Evolutionary conservation across 2,888 invertebrate species (phyloP).

Genomic region (Conistra vaccinii): DNA sequence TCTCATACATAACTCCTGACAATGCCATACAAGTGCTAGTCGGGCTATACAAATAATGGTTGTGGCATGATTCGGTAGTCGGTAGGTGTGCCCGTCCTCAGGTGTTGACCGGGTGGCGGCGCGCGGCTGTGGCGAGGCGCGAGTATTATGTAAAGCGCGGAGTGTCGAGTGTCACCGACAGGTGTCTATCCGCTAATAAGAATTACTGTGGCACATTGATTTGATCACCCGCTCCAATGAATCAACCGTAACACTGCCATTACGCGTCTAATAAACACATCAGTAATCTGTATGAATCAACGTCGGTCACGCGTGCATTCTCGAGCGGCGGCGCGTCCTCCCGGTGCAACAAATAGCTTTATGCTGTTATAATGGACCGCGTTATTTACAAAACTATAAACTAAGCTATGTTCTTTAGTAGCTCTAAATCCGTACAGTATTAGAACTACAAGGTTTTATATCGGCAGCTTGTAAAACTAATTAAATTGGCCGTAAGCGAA

Average conservation of each 20-base stretch:
- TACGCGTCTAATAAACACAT: slow-evolving; percentile 62
- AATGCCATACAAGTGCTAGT: slow-evolving; percentile 44
- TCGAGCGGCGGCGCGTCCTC: slow-evolving; percentile 35
- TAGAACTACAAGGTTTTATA: slow-evolving; percentile 27
- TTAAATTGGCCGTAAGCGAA: slow-evolving; percentile 18
- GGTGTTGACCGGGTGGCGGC: slow-evolving; percentile 71
- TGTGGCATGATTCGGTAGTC: slow-evolving; percentile 62
- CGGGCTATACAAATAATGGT: slow-evolving; percentile 51
- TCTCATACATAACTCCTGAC: slow-evolving; percentile 24
- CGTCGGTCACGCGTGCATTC: slow-evolving; percentile 57
- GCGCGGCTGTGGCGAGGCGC: slow-evolving; percentile 71
- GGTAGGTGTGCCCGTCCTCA: slow-evolving; percentile 59
- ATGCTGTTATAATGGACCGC: slow-evolving; percentile 55
- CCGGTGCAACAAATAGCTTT: slow-evolving; percentile 59
- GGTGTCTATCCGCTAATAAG: slow-evolving; percentile 80
- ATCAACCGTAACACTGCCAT: slow-evolving; percentile 61
- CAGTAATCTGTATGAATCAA: slow-evolving; percentile 61
- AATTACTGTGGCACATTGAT: slow-evolving; percentile 74
- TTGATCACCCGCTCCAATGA: slow-evolving; percentile 62
- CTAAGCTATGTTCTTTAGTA: slow-evolving; percentile 35
- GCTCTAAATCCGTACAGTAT: slow-evolving; percentile 30
- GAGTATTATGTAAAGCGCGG: slow-evolving; percentile 81
- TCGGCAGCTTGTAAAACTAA: slow-evolving; percentile 25
- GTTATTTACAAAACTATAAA: slow-evolving; percentile 64
- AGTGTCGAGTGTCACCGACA: slow-evolving; percentile 81